Conservation (phyloP, 2,113 vertebrate genomes). For the Oncorhynchus mykiss region DNA sequence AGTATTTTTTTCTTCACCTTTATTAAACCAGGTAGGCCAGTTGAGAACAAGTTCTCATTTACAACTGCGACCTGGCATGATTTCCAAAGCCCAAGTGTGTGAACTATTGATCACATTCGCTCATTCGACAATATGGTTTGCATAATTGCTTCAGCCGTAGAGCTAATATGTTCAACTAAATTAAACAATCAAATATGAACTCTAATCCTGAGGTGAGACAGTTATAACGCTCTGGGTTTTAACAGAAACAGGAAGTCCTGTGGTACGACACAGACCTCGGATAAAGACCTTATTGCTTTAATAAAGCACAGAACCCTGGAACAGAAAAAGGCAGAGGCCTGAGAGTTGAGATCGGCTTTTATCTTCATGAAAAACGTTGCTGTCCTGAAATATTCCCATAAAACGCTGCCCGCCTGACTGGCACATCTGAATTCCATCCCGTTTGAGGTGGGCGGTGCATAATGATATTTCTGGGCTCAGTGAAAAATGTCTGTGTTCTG, state of each 20-base stretch:
- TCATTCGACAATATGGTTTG: background rate
- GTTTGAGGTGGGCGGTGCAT: slow-evolving; percentile 30
- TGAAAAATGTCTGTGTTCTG: slow-evolving; percentile 56
- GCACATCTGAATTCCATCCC: slow-evolving; percentile 48
- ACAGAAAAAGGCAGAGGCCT: background rate
- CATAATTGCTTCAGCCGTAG: slow-evolving; percentile 7
- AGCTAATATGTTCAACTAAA: slow-evolving; percentile 7
- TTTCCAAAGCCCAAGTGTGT: slow-evolving; percentile 6
- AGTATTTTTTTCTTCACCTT: background rate
- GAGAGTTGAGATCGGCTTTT: background rate
- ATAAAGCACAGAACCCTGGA: background rate
- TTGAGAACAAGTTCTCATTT: too few relatives aligned
- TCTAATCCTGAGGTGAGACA: background rate
- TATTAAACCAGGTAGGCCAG: too few relatives aligned
- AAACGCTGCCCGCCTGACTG: slow-evolving; percentile 24
- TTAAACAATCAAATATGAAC: background rate
- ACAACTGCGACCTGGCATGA: too few relatives aligned
- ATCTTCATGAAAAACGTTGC: slow-evolving; percentile 24
- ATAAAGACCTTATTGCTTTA: background rate
- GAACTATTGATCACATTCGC: slow-evolving; percentile 4
- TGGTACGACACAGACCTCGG: background rate
- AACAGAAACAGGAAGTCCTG: too few relatives aligned
- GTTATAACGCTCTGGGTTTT: background rate
- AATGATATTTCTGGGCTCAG: slow-evolving; percentile 53
- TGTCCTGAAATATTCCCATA: slow-evolving; percentile 17